These are phyloP conservation scores for Hemitrygon akajei DNA, from an alignment of 2,797 vertebrate genomes.

Conservation along the genomic window DNA sequence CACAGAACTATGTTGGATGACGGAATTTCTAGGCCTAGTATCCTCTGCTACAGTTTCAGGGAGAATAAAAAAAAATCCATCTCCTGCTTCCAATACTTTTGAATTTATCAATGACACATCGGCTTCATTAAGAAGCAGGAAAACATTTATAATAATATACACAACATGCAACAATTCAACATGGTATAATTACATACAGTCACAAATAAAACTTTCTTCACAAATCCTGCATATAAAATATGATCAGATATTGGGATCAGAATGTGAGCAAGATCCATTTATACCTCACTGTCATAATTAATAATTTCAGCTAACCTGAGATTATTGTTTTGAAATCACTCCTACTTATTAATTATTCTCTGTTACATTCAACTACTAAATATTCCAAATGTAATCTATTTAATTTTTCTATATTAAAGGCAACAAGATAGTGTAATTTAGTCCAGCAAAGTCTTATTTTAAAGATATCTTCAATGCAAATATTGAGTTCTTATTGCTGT, in stretches of 20 bases:
- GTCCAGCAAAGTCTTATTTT: background rate
- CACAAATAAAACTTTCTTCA: background rate
- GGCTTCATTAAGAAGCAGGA: background rate
- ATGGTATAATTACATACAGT: background rate
- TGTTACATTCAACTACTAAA: background rate
- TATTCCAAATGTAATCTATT: background rate
- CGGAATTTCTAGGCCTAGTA: background rate
- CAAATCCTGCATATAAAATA: background rate
- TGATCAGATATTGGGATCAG: background rate
- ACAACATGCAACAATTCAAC: background rate
- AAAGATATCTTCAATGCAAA: background rate
- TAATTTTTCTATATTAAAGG: background rate
- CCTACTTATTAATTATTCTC: background rate
- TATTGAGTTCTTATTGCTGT: background rate
- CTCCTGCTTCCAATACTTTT: background rate
- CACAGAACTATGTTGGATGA: no score
- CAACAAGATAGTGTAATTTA: background rate
- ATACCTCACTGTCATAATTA: no score
- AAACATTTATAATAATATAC: background rate
- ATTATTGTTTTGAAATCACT: no score
- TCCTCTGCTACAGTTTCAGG: background rate
- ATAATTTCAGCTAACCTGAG: background rate
- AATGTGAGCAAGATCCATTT: background rate
- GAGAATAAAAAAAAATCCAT: background rate
- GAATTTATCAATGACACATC: background rate